phyloP scores from a whole-genome alignment of 2,113 vertebrate genomes.

The Myotis davidii region DNA sequence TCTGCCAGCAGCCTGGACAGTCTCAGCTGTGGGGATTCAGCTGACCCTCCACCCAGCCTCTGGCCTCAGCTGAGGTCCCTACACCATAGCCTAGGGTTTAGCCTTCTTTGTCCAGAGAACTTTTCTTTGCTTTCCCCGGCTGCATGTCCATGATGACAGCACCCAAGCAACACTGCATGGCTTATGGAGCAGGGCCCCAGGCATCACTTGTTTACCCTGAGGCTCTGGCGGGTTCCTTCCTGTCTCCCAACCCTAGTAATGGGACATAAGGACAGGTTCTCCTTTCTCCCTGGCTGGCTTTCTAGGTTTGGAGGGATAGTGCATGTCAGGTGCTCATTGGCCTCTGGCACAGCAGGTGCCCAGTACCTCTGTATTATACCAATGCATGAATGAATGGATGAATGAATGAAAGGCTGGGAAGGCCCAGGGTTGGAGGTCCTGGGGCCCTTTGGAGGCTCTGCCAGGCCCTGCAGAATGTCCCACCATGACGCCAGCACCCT shows the following conservation, averaged over 20 bases:
- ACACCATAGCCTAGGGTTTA: rapidly evolving
- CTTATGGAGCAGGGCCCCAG: neutral
- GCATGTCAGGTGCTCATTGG: neutral
- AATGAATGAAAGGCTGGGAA: neutral
- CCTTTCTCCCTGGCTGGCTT: neutral
- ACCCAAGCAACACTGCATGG: neutral
- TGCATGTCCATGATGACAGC: rapidly evolving
- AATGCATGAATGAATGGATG: neutral
- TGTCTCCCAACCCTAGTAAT: neutral
- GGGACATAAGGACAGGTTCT: neutral
- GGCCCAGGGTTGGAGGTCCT: neutral
- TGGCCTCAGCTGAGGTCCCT: neutral
- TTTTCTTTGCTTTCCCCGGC: neutral
- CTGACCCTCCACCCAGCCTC: neutral
- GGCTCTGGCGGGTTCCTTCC: neutral
- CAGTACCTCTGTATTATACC: neutral
- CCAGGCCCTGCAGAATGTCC: neutral
- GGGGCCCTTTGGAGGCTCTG: neutral
- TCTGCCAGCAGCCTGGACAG: neutral
- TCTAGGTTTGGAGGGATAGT: neutral
- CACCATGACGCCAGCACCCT: slow-evolving; percentile 37
- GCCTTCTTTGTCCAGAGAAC: neutral
- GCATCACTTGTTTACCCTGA: neutral
- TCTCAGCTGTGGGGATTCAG: neutral
- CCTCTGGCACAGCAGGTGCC: neutral